These are phyloP conservation scores for Acrobasis suavella DNA, from an alignment of 2,888 invertebrate genomes.

Conservation along the genomic window DNA sequence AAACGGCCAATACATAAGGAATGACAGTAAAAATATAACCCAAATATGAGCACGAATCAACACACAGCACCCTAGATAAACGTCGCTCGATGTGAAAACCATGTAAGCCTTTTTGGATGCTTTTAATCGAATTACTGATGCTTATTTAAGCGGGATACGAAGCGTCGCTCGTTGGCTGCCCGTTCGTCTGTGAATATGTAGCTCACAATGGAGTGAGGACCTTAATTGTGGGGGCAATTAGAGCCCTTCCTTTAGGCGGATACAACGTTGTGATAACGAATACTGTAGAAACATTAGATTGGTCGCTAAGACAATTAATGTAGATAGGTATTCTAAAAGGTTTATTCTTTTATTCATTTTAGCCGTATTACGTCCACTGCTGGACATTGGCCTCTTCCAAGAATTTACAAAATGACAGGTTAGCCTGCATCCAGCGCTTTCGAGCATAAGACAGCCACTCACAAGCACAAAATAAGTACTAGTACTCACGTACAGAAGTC, in stretches of 20 bases:
- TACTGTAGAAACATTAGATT: background rate
- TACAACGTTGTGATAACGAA: conserved; percentile 6
- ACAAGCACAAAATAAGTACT: too few relatives aligned
- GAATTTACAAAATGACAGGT: too few relatives aligned
- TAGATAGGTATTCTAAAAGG: too few relatives aligned
- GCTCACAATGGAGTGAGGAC: conserved; percentile 14
- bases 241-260: conserved; percentile 6
- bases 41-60: too few relatives aligned
- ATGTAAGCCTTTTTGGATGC: conserved; percentile 42
- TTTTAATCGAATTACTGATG: conserved; percentile 59
- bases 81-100: conserved; percentile 20
- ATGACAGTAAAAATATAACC: background rate
- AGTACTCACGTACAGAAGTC: too few relatives aligned
- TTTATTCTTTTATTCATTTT: too few relatives aligned
- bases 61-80: background rate
- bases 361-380: too few relatives aligned
- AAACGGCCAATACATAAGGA: too few relatives aligned
- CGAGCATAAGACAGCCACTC: too few relatives aligned
- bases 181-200: conserved; percentile 39
- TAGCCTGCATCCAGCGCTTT: too few relatives aligned
- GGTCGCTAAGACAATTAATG: background rate
- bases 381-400: too few relatives aligned
- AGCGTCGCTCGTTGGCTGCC: conserved; percentile 46
- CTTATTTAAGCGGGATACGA: conserved; percentile 45
- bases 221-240: conserved; percentile 18